Percentiles rank a stretch among this genome's conserved stretches.
phyloP scores from a whole-genome alignment of 2,888 invertebrate species.

The Brachypalpus laphriformis region DNA sequence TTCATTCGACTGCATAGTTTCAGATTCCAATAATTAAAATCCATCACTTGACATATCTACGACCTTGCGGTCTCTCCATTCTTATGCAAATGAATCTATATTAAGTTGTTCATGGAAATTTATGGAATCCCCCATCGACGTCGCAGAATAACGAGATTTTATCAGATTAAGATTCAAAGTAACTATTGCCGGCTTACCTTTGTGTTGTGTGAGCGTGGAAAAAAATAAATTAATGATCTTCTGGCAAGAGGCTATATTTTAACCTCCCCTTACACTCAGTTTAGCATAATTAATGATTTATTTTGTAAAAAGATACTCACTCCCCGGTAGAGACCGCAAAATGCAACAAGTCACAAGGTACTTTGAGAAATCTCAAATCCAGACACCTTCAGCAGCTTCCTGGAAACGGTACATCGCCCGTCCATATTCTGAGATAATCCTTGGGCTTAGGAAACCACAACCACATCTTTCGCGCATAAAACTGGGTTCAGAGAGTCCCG shows the following conservation, averaged over 20 bases:
- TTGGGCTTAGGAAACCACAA: slow-evolving; percentile 52
- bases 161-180: slow-evolving; percentile 48
- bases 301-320: slow-evolving; percentile 5
- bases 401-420: slow-evolving; percentile 28
- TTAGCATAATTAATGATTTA: slow-evolving; percentile 49
- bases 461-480: slow-evolving; percentile 42
- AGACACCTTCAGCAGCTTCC: slow-evolving; percentile 35
- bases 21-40: neutral
- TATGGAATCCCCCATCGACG: slow-evolving; percentile 11
- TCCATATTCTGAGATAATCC: slow-evolving; percentile 36
- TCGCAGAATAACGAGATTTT: slow-evolving; percentile 31
- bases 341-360: neutral
- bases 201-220: neutral
- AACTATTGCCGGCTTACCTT: slow-evolving; percentile 43
- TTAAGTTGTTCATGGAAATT: slow-evolving; percentile 58
- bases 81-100: slow-evolving; percentile 53
- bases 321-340: neutral
- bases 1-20: neutral
- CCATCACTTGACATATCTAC: neutral
- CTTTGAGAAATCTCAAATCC: slow-evolving; percentile 29
- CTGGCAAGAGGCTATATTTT: slow-evolving; percentile 1
- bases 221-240: slow-evolving; percentile 47
- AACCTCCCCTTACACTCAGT: neutral
- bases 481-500: neutral
- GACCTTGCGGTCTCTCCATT: slow-evolving; percentile 24